Percentiles rank a stretch among this genome's conserved stretches.
Conservation (phyloP, 2,113 vertebrate species). For the Psophia crepitans region DNA sequence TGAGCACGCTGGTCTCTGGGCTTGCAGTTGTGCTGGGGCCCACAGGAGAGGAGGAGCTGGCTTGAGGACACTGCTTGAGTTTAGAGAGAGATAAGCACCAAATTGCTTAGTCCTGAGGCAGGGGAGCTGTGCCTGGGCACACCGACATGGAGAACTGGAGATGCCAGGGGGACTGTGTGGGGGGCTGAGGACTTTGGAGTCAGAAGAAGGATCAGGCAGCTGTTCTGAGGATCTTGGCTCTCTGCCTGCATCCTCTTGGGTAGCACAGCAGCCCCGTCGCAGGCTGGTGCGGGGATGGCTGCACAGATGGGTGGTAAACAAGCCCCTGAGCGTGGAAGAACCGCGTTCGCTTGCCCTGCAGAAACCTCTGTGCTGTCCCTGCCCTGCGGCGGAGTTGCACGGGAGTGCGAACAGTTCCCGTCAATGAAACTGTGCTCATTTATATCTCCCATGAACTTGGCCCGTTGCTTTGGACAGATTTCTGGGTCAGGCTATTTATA, state of each 20-base stretch:
- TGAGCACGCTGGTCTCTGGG: neutral
- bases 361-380: neutral
- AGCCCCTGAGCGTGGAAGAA: neutral
- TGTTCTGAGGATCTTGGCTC: neutral
- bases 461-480: neutral
- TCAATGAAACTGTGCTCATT: neutral
- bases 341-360: rapidly evolving
- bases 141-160: rapidly evolving
- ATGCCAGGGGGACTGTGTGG: neutral
- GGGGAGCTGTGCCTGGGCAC: neutral
- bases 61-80: neutral
- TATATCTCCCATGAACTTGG: neutral
- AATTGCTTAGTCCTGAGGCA: neutral
- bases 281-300: neutral
- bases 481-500: constrained; percentile 42
- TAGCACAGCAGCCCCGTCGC: neutral
- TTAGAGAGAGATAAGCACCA: neutral
- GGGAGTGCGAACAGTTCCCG: neutral
- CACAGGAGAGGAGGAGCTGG: neutral
- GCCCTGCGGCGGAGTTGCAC: neutral
- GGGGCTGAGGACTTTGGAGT: neutral
- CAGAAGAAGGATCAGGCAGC: neutral
- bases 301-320: neutral
- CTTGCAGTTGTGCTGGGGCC: neutral
- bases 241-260: neutral